phyloP scores from a whole-genome alignment of 2,797 vertebrate species.

The Acanthurus lineatus region DNA sequence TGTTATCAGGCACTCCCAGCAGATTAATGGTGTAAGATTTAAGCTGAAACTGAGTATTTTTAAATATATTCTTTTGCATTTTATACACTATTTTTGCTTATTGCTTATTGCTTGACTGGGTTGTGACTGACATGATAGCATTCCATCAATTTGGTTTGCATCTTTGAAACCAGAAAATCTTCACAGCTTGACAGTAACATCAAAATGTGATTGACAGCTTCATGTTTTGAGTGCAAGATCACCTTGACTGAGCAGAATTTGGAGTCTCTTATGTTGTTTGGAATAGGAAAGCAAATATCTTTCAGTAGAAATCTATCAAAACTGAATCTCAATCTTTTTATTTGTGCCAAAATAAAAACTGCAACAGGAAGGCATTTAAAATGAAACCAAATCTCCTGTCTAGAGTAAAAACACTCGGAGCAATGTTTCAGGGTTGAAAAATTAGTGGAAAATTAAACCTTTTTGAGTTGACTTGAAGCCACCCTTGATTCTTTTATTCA shows the following conservation, averaged over 20 bases:
- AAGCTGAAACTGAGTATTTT: background rate
- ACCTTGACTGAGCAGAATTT: background rate
- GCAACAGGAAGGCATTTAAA: conserved; percentile 3
- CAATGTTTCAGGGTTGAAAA: conserved; percentile 6
- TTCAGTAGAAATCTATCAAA: background rate
- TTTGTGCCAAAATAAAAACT: background rate
- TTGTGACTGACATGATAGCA: background rate
- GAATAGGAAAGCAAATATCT: background rate
- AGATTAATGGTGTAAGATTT: background rate
- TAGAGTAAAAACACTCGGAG: background rate
- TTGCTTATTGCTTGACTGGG: background rate
- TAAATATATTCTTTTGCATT: background rate
- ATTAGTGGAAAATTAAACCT: background rate
- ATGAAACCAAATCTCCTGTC: background rate
- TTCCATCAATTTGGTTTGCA: background rate
- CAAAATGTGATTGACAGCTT: too few relatives aligned
- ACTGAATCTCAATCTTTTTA: background rate
- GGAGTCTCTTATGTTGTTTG: background rate
- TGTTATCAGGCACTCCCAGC: background rate
- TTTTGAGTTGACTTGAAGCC: conserved; percentile 12
- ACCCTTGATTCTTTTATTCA: conserved; percentile 23
- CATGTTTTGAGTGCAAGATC: too few relatives aligned
- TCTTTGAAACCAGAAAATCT: background rate
- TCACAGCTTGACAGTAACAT: too few relatives aligned
- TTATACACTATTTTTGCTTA: background rate